A percentile compares a stretch with the other conserved stretches of the same genome.
Conservation (phyloP, 2,888 invertebrate genomes). For the Neoscelio sp. region DNA sequence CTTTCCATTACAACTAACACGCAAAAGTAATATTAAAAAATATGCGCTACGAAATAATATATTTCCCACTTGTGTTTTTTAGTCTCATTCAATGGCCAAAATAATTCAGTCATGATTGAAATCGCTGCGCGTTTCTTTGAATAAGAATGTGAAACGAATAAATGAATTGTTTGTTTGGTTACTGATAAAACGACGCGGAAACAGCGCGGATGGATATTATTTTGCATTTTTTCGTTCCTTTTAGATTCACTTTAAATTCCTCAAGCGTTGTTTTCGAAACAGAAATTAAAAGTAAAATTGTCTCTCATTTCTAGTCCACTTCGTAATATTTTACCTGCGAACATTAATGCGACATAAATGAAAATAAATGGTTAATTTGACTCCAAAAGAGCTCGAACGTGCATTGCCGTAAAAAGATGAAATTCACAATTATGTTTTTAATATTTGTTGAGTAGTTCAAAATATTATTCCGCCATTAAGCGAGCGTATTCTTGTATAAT, state of each 20-base stretch:
- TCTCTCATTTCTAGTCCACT: background rate
- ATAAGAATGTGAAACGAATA: slow-evolving; percentile 1
- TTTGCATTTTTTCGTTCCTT: background rate
- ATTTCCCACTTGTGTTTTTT: background rate
- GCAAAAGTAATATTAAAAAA: slow-evolving; percentile 3
- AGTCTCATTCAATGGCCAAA: background rate
- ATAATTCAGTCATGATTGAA: slow-evolving; percentile 7
- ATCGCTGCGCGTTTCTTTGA: background rate
- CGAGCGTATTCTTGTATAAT: slow-evolving; percentile 1
- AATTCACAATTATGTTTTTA: slow-evolving; percentile 13
- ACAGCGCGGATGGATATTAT: too few relatives aligned
- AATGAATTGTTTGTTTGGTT: background rate
- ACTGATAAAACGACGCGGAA: background rate
- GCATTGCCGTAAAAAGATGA: background rate
- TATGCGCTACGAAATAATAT: background rate
- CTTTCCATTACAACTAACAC: too few relatives aligned
- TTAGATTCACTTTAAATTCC: slow-evolving; percentile 3
- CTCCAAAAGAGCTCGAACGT: background rate
- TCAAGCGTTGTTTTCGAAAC: background rate
- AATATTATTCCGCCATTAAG: slow-evolving; percentile 3
- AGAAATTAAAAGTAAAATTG: slow-evolving; percentile 6
- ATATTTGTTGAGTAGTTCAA: background rate
- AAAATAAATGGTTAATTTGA: background rate
- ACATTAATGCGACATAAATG: slow-evolving; percentile 36
- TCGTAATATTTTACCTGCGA: slow-evolving; percentile 11